Evolutionary conservation across 2,113 vertebrate genomes (phyloP).

Genomic region (Trogon melanurus): DNA sequence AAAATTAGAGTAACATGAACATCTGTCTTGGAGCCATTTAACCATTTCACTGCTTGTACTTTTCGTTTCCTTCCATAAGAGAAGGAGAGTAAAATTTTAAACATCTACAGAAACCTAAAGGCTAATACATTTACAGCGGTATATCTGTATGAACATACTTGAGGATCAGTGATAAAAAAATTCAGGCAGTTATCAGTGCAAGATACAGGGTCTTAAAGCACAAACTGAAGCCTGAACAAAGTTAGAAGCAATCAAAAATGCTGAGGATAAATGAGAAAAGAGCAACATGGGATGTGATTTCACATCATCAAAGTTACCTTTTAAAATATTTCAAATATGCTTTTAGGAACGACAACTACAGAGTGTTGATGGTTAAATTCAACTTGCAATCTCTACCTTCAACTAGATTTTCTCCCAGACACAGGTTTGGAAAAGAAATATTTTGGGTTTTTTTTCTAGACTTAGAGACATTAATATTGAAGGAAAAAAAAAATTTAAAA

Average conservation of each 20-base stretch:
- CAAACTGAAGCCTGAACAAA: neutral
- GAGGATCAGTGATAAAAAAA: slow-evolving; percentile 10
- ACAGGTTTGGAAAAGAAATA: neutral
- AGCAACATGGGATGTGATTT: neutral
- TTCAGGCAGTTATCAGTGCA: slow-evolving; percentile 17
- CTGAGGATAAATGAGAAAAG: neutral
- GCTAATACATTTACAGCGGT: neutral
- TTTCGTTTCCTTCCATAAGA: neutral
- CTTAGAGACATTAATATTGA: neutral
- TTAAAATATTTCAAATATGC: neutral
- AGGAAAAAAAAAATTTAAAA: no score
- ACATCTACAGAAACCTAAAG: neutral
- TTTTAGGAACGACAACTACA: neutral
- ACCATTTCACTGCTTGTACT: slow-evolving; percentile 15
- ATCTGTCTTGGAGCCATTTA: slow-evolving; percentile 45
- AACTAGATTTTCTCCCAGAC: neutral
- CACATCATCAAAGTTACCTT: neutral
- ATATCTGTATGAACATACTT: neutral
- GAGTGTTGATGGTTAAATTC: neutral
- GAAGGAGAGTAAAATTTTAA: neutral
- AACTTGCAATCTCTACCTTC: neutral
- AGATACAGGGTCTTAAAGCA: neutral
- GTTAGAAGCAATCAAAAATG: neutral
- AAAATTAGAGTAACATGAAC: slow-evolving; percentile 62
- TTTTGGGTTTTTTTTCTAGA: neutral